A percentile compares a stretch with the other conserved stretches of the same genome.
These are phyloP conservation scores for Tipula helvola DNA, from an alignment of 2,888 invertebrate genomes.

Conservation along the genomic window DNA sequence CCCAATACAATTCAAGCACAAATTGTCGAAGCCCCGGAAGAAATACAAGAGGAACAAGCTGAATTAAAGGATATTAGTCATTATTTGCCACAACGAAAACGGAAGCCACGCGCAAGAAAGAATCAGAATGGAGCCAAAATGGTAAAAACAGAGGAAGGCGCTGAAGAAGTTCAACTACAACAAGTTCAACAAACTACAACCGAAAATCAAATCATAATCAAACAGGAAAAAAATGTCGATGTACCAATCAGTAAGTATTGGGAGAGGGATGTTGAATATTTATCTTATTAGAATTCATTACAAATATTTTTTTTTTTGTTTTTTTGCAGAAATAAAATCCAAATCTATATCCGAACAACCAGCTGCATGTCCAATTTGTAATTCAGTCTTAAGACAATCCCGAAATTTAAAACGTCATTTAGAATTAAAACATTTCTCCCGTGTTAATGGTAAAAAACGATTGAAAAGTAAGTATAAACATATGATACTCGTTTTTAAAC, in stretches of 20 bases:
- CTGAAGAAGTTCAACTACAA: slow-evolving; percentile 11
- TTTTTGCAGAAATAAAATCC: slow-evolving; percentile 22
- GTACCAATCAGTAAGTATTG: slow-evolving; percentile 12
- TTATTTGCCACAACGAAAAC: slow-evolving; percentile 20
- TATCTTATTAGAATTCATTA: background rate
- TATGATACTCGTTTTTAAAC: slow-evolving; percentile 16
- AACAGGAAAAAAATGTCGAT: slow-evolving; percentile 4
- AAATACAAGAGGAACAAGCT: slow-evolving; percentile 32
- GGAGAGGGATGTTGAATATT: background rate
- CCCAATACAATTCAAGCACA: slow-evolving; percentile 35
- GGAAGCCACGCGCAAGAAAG: slow-evolving; percentile 37
- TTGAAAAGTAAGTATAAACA: slow-evolving; percentile 30
- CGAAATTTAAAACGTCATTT: slow-evolving; percentile 45
- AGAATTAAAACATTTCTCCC: slow-evolving; percentile 36
- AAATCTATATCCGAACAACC: slow-evolving; percentile 48
- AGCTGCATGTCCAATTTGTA: slow-evolving; percentile 46
- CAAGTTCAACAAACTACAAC: background rate
- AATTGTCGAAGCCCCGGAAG: slow-evolving; percentile 29
- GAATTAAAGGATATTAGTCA: slow-evolving; percentile 29
- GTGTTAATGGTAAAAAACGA: slow-evolving; percentile 35
- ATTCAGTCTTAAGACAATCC: slow-evolving; percentile 45
- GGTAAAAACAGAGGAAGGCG: background rate
- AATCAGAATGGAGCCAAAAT: slow-evolving; percentile 11
- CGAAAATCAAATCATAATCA: background rate
- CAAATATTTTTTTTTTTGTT: background rate